These are phyloP conservation scores for Taxidea taxus DNA, from an alignment of 2,113 vertebrate species.

Conservation along the genomic window DNA sequence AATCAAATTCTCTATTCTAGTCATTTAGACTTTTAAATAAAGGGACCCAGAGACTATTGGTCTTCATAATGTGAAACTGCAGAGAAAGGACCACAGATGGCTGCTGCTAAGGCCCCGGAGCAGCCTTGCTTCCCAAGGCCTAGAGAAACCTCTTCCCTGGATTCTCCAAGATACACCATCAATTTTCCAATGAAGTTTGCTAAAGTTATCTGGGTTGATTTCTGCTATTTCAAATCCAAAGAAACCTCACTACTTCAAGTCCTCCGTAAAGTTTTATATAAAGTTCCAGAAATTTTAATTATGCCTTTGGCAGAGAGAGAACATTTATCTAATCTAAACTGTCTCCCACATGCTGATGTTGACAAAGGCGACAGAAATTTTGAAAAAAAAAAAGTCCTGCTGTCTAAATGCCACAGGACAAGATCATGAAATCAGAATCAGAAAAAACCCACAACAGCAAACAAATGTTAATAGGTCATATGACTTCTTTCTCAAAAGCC, in stretches of 20 bases:
- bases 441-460: not conserved
- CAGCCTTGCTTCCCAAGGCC: not conserved
- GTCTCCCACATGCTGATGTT: not conserved
- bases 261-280: not conserved
- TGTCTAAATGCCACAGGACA: not conserved
- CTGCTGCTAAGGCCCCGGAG: not conserved
- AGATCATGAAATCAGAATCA: not conserved
- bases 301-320: conserved; percentile 2
- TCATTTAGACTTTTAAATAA: not conserved
- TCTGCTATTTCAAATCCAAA: not conserved
- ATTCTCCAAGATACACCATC: not conserved
- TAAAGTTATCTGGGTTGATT: not conserved
- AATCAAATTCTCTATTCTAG: not conserved
- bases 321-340: not conserved
- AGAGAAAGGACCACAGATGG: not conserved
- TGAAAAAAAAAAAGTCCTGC: not conserved
- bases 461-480: not conserved
- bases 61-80: not conserved
- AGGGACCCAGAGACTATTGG: not conserved
- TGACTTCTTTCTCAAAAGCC: not conserved
- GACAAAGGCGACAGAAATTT: conserved; percentile 5
- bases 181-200: not conserved
- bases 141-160: not conserved
- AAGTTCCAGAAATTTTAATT: conserved; percentile 27
- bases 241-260: not conserved